Evolutionary conservation across 2,888 invertebrate genomes (phyloP).

Genomic region (Formica aserva): DNA sequence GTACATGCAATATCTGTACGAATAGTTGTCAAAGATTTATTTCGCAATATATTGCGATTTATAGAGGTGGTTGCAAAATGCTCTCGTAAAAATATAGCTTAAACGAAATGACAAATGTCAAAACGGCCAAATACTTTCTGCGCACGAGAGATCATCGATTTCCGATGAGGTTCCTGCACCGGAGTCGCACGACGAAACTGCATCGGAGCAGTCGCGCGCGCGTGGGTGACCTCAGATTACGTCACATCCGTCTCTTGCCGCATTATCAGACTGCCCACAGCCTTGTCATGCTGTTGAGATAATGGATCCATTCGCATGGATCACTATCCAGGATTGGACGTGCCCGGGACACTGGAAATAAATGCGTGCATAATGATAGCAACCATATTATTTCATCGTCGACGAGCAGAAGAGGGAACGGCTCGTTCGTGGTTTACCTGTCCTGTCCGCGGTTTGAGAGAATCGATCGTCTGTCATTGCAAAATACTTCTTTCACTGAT

Average conservation of each 20-base stretch:
- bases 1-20: background rate
- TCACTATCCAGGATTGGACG: slow-evolving; percentile 83
- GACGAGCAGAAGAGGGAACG: slow-evolving; percentile 64
- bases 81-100: background rate
- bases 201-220: slow-evolving; percentile 65
- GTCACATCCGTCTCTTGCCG: slow-evolving; percentile 84
- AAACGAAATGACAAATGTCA: background rate
- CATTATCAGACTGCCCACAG: slow-evolving; percentile 85
- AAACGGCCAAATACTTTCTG: background rate
- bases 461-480: slow-evolving; percentile 43
- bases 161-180: slow-evolving; percentile 31
- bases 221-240: slow-evolving; percentile 85
- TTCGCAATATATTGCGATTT: background rate
- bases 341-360: slow-evolving; percentile 83
- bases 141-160: slow-evolving; percentile 42
- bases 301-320: slow-evolving; percentile 85
- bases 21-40: background rate
- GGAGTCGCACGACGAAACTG: slow-evolving; percentile 56
- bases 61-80: background rate
- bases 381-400: slow-evolving; percentile 74
- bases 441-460: slow-evolving; percentile 55
- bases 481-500: background rate
- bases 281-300: slow-evolving; percentile 85
- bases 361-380: slow-evolving; percentile 80
- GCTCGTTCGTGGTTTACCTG: slow-evolving; percentile 73